Evolutionary conservation across 1,140 invertebrate genomes (phyloP).

Genomic region (Drosophila teissieri): DNA sequence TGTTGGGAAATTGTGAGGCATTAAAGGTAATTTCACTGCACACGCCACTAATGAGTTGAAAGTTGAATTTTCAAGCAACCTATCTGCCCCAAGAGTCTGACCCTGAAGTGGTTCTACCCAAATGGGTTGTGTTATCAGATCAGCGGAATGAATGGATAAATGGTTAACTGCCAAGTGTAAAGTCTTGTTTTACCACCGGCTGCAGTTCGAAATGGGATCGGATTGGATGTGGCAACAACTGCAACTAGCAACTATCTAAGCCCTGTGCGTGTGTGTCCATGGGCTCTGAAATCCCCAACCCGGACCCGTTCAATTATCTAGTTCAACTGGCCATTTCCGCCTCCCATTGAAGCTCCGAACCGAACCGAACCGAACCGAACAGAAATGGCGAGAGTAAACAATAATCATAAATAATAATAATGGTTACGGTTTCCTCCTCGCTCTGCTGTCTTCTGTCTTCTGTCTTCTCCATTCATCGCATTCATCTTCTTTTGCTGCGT

Average conservation of each 20-base stretch:
- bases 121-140: constrained; percentile 23
- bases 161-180: not conserved
- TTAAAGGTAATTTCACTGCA: constrained; percentile 6
- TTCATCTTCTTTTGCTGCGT: constrained; percentile 39
- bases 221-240: not conserved
- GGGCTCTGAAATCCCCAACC: constrained; percentile 11
- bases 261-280: not conserved
- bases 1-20: too few relatives aligned
- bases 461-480: not conserved
- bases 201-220: not conserved
- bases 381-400: constrained; percentile 32
- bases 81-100: constrained; percentile 2
- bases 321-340: constrained; percentile 47
- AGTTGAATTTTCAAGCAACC: not conserved
- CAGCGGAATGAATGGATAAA: not conserved
- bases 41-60: constrained; percentile 16
- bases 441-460: not conserved
- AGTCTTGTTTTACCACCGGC: too few relatives aligned
- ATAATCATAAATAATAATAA: constrained; percentile 49
- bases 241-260: too few relatives aligned
- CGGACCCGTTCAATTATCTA: constrained; percentile 36
- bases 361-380: not conserved
- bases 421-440: constrained; percentile 45
- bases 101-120: constrained; percentile 13
- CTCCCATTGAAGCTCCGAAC: constrained; percentile 5